Percentiles rank a stretch among this genome's conserved stretches.
Conservation (phyloP, 2,888 invertebrate genomes). For the Theodoxus fluviatilis region DNA sequence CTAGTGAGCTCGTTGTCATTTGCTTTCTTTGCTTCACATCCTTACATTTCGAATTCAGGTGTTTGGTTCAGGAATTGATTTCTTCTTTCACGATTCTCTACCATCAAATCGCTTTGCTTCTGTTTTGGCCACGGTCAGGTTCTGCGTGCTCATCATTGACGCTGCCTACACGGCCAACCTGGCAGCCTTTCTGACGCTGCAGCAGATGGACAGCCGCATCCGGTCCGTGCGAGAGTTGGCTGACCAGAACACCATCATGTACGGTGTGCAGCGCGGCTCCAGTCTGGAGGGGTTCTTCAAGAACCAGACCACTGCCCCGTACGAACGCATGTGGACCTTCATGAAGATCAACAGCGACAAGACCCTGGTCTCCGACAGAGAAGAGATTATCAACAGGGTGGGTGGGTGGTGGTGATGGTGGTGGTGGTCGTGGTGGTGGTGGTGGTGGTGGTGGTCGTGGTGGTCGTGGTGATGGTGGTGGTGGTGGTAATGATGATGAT, state of each 20-base stretch:
- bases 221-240: constrained; percentile 47
- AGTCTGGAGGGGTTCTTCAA: constrained; percentile 49
- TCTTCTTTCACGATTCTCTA: no score
- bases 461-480: constrained; percentile 16
- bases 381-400: constrained; percentile 33
- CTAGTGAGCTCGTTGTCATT: no score
- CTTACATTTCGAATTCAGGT: no score
- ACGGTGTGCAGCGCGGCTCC: constrained; percentile 48
- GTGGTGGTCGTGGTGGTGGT: background rate
- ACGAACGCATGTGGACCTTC: constrained; percentile 55
- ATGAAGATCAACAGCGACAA: constrained; percentile 46
- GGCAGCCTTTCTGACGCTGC: constrained; percentile 53
- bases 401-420: background rate
- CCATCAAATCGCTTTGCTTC: no score
- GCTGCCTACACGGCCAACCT: constrained; percentile 59
- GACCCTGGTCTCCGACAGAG: constrained; percentile 36
- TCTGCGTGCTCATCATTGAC: constrained; percentile 54
- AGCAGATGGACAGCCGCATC: constrained; percentile 50
- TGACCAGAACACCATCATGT: constrained; percentile 43
- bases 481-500: background rate
- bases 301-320: constrained; percentile 42
- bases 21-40: no score
- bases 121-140: no score
- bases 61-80: no score
- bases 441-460: constrained; percentile 6